Evolutionary conservation across 2,888 invertebrate species (phyloP), one percentile per base, ranked within the genome.

Genomic region (Melanchra persicariae): DNA sequence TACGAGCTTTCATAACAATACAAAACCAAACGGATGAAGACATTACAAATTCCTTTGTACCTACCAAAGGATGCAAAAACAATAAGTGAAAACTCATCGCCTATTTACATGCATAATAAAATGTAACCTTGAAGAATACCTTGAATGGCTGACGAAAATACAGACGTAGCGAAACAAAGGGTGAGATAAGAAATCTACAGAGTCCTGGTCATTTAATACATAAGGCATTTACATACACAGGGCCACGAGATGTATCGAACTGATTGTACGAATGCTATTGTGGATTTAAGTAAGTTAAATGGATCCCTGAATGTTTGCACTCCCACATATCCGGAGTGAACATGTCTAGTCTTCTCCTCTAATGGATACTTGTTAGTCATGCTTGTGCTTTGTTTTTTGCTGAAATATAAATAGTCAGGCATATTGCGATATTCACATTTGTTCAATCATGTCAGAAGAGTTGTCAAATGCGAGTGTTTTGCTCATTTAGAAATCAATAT

Each of bases 281-380:
- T 82, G 87, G 88, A 85, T 90, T 88, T 90, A 91, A 92, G 88
- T 89, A 87, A 90, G 91, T 92, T 92, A 92, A 92, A 93, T 93
- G 90, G 89, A 90, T 88, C 89, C 90, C 87, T 91, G 90, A 91
- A 91, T 91, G 90, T 77, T 86, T 83, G 84, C 83, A 87, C 88
- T 86, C 88, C 88, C 84, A 88, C 87, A 66, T 81, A 89, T 89
- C 87, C 89, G 90, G 90, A 91, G 45, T 52, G 43, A 78, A 92
- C 87, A 83, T 79, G 78, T 64, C 77, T 47, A 62, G 40, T 26
- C 37, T 57, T 61, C 15, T 17, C 17, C 17, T 22, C 4, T 52
- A 61, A 49, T 77, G 51, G 22, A 10, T 40, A 55, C 47, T 70
- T 75, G 37, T 49, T 57, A n/a, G 40, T 19, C 0, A 22, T 22